Base-by-base conservation (phyloP, 2,797 vertebrate genomes). In the Gymnopithys bicolor region DNA sequence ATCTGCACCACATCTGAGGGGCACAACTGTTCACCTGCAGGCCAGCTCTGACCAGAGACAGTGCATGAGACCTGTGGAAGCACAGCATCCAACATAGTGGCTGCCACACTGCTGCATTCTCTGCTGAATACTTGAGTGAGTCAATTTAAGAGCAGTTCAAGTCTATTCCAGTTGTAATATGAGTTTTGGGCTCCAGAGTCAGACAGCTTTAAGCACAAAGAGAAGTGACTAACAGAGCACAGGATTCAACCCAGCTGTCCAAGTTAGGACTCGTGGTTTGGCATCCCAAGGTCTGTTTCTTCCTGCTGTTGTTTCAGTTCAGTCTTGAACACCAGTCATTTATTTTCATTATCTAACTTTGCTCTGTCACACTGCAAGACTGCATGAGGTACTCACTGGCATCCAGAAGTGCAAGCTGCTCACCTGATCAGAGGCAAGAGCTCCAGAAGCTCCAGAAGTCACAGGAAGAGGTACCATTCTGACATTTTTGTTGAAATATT, bases 21-120 rank as follows among this genome's bases (percentile, higher is more conserved):
- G 18, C 32, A 11, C 0, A 5, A 15, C 19, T 2, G 14, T 33
- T 56, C 28, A 25, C 14, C 3, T 10, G 8, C 10, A 35, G 41
- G 33, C 10, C 43, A 35, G 30, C 32, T 37, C 33, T 21, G 13
- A 33, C 6, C 5, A 7, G 19, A 43, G 9, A 4, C 13, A n/a
- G 5, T 3, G 10, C 30, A 11, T 3, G 10, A 30, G 1, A 25
- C 28, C 56, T 51, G 22, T 14, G 25, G 30, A 76, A 81, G 37
- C 13, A 41, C 37, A 25, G 14, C 21, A 14, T n/a, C 18, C 23
- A 27, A 2, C 13, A 7, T 35, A 18, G 4, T 11, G 8, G 7
- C 39, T 35, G 8, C 27, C 39, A 43, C 8, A 8, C 25, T 32
- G 30, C 45, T 52, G 24, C 37, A 52, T 59, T 59, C 58, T 59